Percentiles rank a stretch among this genome's conserved stretches.
phyloP scores from a whole-genome alignment of 2,888 invertebrate species.

The Watsonalla binaria region DNA sequence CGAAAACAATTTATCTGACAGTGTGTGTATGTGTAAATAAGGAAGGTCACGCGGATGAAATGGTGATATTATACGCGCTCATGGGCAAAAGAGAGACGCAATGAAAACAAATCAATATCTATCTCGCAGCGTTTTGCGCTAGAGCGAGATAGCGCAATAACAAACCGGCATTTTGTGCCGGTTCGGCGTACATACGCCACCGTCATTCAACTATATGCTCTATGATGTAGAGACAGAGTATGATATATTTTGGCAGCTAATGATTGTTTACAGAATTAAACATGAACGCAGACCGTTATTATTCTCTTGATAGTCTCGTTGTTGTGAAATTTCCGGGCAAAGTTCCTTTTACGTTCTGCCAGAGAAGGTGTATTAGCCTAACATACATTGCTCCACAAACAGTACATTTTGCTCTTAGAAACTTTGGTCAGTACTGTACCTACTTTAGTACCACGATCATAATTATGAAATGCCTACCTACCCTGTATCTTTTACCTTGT shows the following conservation, averaged over 20 bases:
- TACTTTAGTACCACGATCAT: too few species aligned
- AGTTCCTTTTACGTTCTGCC: background rate
- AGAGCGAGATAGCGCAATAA: constrained; percentile 73
- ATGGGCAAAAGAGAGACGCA: constrained; percentile 68
- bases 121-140: constrained; percentile 60
- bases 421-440: too few species aligned
- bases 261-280: constrained; percentile 39
- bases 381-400: too few species aligned
- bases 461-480: too few species aligned
- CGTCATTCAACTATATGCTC: constrained; percentile 39
- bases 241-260: constrained; percentile 11
- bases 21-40: constrained; percentile 64
- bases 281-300: constrained; percentile 7
- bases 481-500: too few species aligned
- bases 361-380: background rate
- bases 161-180: constrained; percentile 73
- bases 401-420: too few species aligned
- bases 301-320: background rate
- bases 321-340: constrained; percentile 1
- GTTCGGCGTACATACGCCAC: constrained; percentile 35
- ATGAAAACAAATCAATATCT: constrained; percentile 79
- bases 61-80: constrained; percentile 47
- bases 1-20: constrained; percentile 69
- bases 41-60: constrained; percentile 69
- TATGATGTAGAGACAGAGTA: constrained; percentile 28